These are phyloP conservation scores for Mormyrus iriodes DNA, from an alignment of 2,113 vertebrate genomes.

Conservation along the genomic window DNA sequence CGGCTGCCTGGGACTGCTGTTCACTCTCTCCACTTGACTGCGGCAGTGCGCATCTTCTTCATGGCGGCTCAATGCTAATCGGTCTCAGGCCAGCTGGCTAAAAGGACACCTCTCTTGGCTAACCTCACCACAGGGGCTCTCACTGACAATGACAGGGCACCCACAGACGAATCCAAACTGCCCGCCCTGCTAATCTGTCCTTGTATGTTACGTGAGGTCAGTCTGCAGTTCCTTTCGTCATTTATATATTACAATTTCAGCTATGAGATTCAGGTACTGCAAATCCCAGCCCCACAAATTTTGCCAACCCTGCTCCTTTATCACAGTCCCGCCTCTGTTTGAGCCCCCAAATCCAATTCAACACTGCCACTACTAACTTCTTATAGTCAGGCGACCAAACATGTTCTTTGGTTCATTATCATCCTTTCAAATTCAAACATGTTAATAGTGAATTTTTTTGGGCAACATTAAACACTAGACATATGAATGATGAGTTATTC, in stretches of 20 bases:
- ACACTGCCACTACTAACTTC: background rate
- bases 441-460: background rate
- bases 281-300: background rate
- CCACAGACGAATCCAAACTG: background rate
- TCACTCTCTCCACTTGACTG: background rate
- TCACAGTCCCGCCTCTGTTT: background rate
- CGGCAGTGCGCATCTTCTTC: background rate
- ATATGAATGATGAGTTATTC: background rate
- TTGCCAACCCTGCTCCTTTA: background rate
- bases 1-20: background rate
- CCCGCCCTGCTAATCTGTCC: background rate
- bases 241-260: background rate
- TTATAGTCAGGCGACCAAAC: background rate
- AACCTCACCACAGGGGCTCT: background rate
- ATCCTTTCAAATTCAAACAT: background rate
- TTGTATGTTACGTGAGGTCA: background rate
- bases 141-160: background rate
- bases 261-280: background rate
- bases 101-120: background rate
- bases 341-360: background rate
- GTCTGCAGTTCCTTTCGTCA: background rate
- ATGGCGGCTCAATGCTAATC: background rate
- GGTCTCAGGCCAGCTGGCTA: background rate
- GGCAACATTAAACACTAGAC: background rate
- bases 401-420: background rate